phyloP scores from a whole-genome alignment of 2,113 vertebrate genomes.

The Neoarius graeffei region DNA sequence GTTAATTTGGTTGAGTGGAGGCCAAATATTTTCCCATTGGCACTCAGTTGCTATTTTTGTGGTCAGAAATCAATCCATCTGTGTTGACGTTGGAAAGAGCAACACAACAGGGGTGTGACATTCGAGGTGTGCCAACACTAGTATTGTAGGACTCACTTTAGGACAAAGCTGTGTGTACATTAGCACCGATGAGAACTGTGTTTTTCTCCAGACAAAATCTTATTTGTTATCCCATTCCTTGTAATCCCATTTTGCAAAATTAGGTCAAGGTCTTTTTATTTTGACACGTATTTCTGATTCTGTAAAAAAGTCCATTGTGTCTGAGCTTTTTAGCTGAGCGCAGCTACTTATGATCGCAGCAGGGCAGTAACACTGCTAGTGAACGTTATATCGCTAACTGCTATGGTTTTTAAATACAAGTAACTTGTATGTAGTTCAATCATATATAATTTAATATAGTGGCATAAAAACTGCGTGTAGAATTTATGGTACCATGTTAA shows the following conservation, averaged over 20 bases:
- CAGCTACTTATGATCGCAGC: not conserved
- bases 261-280: not conserved
- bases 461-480: not conserved
- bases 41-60: not conserved
- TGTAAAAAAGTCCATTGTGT: not conserved
- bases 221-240: not conserved
- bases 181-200: not conserved
- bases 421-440: not conserved
- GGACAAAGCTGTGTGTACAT: not conserved
- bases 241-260: not conserved
- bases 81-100: not conserved
- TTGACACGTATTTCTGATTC: not conserved
- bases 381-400: not conserved
- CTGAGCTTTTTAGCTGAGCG: not conserved
- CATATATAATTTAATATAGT: not conserved
- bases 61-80: slow-evolving; percentile 3
- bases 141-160: not conserved
- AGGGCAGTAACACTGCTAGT: not conserved
- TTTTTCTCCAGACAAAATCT: not conserved
- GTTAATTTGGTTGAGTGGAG: not conserved
- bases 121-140: not conserved
- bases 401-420: not conserved
- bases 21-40: not conserved
- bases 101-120: not conserved
- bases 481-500: not conserved